Percentiles rank a stretch among this genome's conserved stretches.
Evolutionary conservation across 2,888 invertebrate genomes (phyloP).

Genomic region (Steinernema scapterisci): DNA sequence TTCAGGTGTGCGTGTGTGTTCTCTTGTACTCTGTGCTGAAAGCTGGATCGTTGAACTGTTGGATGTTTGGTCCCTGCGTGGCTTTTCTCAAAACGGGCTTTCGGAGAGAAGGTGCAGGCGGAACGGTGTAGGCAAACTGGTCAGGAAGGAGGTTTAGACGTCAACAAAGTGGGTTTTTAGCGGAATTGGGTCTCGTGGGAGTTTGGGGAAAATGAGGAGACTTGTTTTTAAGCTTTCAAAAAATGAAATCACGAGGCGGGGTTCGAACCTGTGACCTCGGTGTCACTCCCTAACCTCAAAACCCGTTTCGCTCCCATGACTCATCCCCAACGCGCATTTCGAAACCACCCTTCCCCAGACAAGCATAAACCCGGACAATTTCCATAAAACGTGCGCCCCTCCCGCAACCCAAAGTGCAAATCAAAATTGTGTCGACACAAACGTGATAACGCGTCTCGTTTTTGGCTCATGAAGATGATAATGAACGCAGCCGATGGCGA

Average conservation of each 20-base stretch:
- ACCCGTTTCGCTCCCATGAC: neutral
- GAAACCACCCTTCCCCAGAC: neutral
- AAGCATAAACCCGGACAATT: neutral
- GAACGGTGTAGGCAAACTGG: neutral
- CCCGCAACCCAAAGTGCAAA: neutral
- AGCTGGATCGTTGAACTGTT: conserved; percentile 27
- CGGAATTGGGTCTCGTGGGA: neutral
- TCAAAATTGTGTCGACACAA: neutral
- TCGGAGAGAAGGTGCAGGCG: neutral
- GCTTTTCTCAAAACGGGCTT: neutral
- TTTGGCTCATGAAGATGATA: too few relatives aligned
- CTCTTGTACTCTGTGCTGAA: neutral
- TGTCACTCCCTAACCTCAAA: neutral
- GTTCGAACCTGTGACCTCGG: neutral
- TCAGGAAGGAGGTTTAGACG: neutral
- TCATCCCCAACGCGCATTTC: neutral
- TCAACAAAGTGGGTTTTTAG: neutral
- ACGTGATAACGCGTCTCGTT: neutral
- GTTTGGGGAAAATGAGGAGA: neutral
- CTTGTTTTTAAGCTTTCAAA: neutral
- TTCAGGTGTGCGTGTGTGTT: neutral
- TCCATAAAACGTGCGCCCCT: neutral
- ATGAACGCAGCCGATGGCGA: too few relatives aligned
- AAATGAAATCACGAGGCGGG: neutral
- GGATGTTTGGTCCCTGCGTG: conserved; percentile 22